Evolutionary conservation across 2,888 invertebrate genomes (phyloP).

Genomic region (Lymantria monacha): DNA sequence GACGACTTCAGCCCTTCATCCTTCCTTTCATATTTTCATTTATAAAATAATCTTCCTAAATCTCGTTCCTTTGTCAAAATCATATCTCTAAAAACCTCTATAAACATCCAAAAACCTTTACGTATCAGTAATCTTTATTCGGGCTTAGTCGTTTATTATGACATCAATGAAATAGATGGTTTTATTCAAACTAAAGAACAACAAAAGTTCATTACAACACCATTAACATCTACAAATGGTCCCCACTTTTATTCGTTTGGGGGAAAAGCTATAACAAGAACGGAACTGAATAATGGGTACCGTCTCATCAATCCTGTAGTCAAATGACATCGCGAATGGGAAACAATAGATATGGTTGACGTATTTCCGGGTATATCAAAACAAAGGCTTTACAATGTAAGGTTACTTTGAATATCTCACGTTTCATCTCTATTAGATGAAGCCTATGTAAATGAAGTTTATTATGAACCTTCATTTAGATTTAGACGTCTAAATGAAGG

Average conservation of each 20-base stretch:
- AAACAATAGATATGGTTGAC: slow-evolving; percentile 27
- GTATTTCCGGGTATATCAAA: slow-evolving; percentile 21
- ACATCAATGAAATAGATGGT: slow-evolving; percentile 1
- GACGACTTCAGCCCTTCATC: not conserved
- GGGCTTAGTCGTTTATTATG: not conserved
- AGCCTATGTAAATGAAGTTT: not conserved
- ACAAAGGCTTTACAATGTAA: slow-evolving; percentile 10
- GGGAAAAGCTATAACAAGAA: slow-evolving; percentile 6
- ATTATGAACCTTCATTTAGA: not conserved
- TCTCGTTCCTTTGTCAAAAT: not conserved
- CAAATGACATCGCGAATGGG: slow-evolving; percentile 20
- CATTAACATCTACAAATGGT: slow-evolving; percentile 6
- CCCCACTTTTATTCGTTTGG: slow-evolving; percentile 6
- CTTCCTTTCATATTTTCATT: not conserved
- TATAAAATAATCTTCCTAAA: not conserved
- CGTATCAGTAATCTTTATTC: not conserved
- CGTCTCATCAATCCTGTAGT: slow-evolving; percentile 29
- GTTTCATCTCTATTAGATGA: not conserved
- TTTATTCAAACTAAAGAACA: not conserved
- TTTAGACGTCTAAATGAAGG: not conserved
- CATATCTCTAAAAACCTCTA: not conserved
- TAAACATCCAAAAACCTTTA: not conserved
- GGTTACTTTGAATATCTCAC: slow-evolving; percentile 11
- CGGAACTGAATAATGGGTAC: slow-evolving; percentile 7
- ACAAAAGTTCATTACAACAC: slow-evolving; percentile 5